These are phyloP conservation scores for Callocephalon fimbriatum DNA, from an alignment of 2,113 vertebrate genomes.

Conservation along the genomic window DNA sequence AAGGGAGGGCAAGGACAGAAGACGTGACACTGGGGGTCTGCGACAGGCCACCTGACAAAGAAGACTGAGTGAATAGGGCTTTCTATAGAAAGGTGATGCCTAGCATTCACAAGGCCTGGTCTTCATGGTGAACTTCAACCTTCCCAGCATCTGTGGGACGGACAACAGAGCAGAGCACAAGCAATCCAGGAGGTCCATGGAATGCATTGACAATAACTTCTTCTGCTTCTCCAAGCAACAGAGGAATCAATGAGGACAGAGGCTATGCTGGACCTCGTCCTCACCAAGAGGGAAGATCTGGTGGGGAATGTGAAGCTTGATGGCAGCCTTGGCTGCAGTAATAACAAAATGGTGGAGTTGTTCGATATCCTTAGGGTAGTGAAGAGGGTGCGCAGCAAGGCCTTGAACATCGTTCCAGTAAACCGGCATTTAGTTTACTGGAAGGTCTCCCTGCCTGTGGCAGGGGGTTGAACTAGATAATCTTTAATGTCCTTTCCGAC, in stretches of 20 bases:
- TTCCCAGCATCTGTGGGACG: background rate
- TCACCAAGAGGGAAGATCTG: background rate
- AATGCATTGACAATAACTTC: background rate
- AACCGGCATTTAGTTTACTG: background rate
- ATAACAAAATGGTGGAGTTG: background rate
- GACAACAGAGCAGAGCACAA: background rate
- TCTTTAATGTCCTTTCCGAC: background rate
- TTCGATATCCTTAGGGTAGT: background rate
- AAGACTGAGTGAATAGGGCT: background rate
- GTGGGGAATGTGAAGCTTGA: background rate
- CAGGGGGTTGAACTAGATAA: background rate
- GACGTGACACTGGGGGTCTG: background rate
- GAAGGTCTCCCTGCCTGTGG: background rate
- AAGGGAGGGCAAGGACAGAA: background rate
- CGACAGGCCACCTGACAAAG: background rate
- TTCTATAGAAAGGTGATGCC: background rate
- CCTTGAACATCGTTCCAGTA: background rate
- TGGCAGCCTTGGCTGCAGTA: background rate
- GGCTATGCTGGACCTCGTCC: background rate
- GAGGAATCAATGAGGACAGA: background rate
- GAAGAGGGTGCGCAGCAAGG: background rate
- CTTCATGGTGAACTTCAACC: background rate
- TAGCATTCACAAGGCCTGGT: background rate
- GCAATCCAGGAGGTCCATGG: background rate
- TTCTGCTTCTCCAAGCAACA: background rate